phyloP scores from a whole-genome alignment of 2,113 vertebrate genomes.

The Montifringilla adamsi region DNA sequence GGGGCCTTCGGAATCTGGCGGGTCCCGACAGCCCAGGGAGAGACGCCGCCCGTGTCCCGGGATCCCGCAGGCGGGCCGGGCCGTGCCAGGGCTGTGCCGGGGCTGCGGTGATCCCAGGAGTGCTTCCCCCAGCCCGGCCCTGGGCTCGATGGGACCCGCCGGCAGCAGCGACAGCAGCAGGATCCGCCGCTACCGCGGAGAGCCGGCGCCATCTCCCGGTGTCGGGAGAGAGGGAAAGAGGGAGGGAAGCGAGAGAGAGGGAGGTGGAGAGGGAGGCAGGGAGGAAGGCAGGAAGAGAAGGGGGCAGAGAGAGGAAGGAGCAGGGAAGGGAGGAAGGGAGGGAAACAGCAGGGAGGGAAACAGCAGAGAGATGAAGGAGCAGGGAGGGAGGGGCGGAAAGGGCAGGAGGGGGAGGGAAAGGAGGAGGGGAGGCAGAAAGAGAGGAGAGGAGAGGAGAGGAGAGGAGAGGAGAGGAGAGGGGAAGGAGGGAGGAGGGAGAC shows the following conservation, averaged over 20 bases:
- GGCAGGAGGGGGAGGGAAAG: too few relatives aligned
- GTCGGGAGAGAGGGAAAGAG: background rate
- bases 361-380: too few relatives aligned
- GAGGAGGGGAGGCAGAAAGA: too few relatives aligned
- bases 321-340: background rate
- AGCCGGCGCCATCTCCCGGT: slow-evolving; percentile 32
- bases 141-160: background rate
- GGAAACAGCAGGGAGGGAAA: too few relatives aligned
- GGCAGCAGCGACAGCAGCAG: background rate
- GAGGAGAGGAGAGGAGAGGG: background rate
- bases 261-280: background rate
- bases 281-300: background rate
- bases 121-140: background rate
- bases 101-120: background rate
- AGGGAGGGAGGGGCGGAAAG: too few relatives aligned
- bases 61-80: accelerated
- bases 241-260: background rate
- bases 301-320: background rate
- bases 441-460: too few relatives aligned
- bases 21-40: accelerated
- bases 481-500: too few relatives aligned
- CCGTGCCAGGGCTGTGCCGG: background rate
- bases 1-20: background rate
- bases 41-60: too few relatives aligned
- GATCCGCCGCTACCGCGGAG: background rate